These are phyloP conservation scores for Natrix natrix DNA, from an alignment of 2,797 vertebrate genomes.

Conservation along the genomic window DNA sequence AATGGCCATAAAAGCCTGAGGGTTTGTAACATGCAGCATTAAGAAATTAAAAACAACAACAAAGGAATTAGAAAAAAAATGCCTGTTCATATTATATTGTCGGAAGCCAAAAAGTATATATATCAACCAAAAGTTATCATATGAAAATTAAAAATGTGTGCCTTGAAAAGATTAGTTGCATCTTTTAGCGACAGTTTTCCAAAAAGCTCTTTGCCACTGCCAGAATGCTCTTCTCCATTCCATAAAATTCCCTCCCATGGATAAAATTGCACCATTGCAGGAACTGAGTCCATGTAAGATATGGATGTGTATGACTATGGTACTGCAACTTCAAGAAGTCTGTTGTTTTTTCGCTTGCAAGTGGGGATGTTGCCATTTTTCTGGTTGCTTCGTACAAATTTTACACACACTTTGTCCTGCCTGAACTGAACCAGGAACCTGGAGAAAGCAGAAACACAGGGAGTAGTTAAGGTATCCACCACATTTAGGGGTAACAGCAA, in stretches of 20 bases:
- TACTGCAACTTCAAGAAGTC: constrained; percentile 94
- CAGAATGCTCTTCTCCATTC: constrained; percentile 36
- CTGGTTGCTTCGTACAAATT: constrained; percentile 88
- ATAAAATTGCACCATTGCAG: constrained; percentile 79
- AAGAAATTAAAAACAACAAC: constrained; percentile 49
- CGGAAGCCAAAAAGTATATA: constrained; percentile 46
- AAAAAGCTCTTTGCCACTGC: constrained; percentile 58
- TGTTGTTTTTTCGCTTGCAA: constrained; percentile 98
- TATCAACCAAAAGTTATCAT: constrained; percentile 54
- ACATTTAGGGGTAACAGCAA: background rate
- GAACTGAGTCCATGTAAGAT: constrained; percentile 66
- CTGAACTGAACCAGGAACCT: constrained; percentile 98
- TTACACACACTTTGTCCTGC: constrained; percentile 98
- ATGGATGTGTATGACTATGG: constrained; percentile 70
- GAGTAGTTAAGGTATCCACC: constrained; percentile 1
- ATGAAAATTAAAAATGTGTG: constrained; percentile 52
- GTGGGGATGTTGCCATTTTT: constrained; percentile 88
- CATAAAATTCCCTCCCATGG: constrained; percentile 62
- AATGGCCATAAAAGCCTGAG: constrained; percentile 52
- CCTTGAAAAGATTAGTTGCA: constrained; percentile 57
- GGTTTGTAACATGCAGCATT: constrained; percentile 54
- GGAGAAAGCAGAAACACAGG: constrained; percentile 38
- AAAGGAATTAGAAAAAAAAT: constrained; percentile 51
- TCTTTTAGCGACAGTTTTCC: constrained; percentile 70
- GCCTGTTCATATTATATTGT: constrained; percentile 58